These are phyloP conservation scores for Gymnobelideus leadbeateri DNA, from an alignment of 2,113 vertebrate species.

Conservation along the genomic window DNA sequence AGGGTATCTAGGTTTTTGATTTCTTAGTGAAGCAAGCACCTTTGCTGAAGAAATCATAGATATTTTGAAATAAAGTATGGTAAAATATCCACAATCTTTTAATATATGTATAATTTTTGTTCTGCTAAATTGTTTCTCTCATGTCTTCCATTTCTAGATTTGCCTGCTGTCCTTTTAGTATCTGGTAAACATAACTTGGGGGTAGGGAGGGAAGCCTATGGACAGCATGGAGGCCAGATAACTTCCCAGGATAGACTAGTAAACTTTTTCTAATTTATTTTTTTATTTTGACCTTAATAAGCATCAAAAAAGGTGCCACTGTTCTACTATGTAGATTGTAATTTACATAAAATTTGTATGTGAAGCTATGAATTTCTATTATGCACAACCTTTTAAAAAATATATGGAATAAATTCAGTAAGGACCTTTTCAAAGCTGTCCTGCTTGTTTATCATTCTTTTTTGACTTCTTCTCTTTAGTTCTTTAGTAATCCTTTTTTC, in stretches of 20 bases:
- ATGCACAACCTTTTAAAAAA: not conserved
- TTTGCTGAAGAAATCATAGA: not conserved
- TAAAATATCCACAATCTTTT: conserved; percentile 2
- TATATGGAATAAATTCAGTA: not conserved
- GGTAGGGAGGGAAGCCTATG: not conserved
- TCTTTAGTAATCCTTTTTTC: not conserved
- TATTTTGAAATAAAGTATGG: conserved; percentile 23
- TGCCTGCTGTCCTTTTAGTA: conserved; percentile 34
- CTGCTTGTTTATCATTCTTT: not conserved
- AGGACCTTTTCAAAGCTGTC: not conserved
- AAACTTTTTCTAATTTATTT: not conserved
- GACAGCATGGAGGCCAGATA: not conserved
- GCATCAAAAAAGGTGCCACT: not conserved
- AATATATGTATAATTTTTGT: not conserved
- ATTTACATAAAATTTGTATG: not conserved
- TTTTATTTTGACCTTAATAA: not conserved
- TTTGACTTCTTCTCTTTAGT: not conserved
- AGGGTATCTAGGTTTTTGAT: not conserved
- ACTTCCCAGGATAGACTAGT: not conserved
- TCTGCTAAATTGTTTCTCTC: not conserved
- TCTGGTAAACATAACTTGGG: conserved; percentile 27
- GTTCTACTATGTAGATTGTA: not conserved
- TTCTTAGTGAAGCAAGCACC: not conserved
- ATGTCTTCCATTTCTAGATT: conserved; percentile 18
- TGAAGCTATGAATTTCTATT: not conserved